Base-by-base conservation (phyloP, 2,113 vertebrate genomes). In the Motacilla alba region DNA sequence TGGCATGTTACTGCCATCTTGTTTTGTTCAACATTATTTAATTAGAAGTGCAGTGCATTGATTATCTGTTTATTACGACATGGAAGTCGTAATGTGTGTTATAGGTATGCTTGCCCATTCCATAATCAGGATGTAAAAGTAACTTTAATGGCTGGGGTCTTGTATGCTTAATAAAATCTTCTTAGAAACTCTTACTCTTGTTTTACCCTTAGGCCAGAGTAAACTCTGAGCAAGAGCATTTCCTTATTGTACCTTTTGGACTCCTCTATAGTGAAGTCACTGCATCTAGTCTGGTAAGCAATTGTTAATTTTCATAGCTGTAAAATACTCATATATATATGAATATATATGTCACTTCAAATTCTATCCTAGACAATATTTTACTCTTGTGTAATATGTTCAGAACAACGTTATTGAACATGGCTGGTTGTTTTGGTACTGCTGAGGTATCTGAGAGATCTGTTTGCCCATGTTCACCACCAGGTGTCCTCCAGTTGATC, bases 241-340 rank as follows among this genome's bases (percentile, higher is more conserved):
- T 99, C 96, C 98, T 99, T 35, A 98, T 99, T 87, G 99, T 99
- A 85, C 99, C 99, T 30, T 99, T 99, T 92, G 99, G 99, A 62
- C 99, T 99, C 59, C 99, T 99, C 62, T 99, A 99, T 97, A 99
- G 99, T 92, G 99, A 99, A 97, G 99, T 99, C 96, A 98, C 99
- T 11, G 99, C 99, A 11, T 99, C 99, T 91, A 99, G 99, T 97
- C 95, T 99, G 99, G 99, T 99, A 97, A 99, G 98, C 56, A 47
- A 20, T 47, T 70, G 28, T 30, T 76, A 0, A 12, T 80, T 92
- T 72, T 81, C n/a, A 39, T 39, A 86, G 21, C 33, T 83, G 26
- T 82, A 31, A 82, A 82, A 85, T 46, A 50, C 7, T n/a, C 18
- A 39, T 52, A 15, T 53, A 18, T 70, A 7, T 60, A 23, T 87